Percentiles rank a stretch among this genome's conserved stretches.
phyloP scores from a whole-genome alignment of 2,797 vertebrate species.

The Sebastolobus altivelis region DNA sequence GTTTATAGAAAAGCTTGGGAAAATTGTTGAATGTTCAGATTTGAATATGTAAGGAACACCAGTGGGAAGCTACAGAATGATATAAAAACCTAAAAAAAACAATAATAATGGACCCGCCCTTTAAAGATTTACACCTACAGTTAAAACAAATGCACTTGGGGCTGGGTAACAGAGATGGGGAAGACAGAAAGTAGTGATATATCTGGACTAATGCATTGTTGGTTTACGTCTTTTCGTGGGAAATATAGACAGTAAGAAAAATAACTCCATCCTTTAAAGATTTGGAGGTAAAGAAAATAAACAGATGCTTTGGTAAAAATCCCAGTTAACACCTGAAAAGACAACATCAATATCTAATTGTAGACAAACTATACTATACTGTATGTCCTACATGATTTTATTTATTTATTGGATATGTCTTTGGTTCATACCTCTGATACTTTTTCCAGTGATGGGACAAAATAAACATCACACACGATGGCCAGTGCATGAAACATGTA shows the following conservation, averaged over 20 bases:
- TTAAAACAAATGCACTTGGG: neutral
- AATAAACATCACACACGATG: constrained; percentile 88
- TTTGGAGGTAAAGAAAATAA: neutral
- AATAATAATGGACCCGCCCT: no score
- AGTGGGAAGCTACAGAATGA: no score
- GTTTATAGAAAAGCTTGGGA: no score
- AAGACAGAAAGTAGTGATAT: neutral
- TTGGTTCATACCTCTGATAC: constrained; percentile 82
- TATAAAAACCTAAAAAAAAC: no score
- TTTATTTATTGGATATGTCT: neutral
- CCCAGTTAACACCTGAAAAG: neutral
- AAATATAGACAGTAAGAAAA: neutral
- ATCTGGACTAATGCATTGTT: neutral
- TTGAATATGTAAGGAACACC: no score
- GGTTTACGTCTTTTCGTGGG: accelerated
- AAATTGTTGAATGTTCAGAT: no score
- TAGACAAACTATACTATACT: neutral
- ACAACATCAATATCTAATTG: neutral
- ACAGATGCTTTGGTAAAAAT: neutral
- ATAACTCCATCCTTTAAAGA: neutral
- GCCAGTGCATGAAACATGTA: constrained; percentile 89
- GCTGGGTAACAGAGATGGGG: neutral
- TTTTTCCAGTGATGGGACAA: constrained; percentile 88
- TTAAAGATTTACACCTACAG: neutral
- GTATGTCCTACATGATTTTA: neutral